phyloP scores from a whole-genome alignment of 2,113 vertebrate species.

The Cryptoleucopteryx plumbea region DNA sequence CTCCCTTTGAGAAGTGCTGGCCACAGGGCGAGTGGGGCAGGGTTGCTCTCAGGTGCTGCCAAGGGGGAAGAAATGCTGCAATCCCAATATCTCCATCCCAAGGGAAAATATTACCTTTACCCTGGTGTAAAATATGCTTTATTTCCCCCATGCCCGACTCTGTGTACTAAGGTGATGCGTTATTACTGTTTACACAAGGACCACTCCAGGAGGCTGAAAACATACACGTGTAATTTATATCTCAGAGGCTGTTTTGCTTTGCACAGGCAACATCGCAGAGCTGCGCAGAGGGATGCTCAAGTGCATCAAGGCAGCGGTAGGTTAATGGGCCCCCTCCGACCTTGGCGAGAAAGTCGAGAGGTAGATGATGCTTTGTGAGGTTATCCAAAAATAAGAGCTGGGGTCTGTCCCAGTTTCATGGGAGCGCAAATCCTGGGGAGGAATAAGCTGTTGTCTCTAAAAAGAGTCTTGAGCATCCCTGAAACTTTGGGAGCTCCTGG shows the following conservation, averaged over 20 bases:
- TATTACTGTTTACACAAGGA: neutral
- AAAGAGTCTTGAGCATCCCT: neutral
- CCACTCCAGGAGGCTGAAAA: neutral
- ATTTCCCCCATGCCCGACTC: rapidly evolving
- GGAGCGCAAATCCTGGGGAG: neutral
- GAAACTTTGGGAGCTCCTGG: neutral
- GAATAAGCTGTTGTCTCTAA: neutral
- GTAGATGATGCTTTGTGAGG: neutral
- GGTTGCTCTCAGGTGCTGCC: neutral
- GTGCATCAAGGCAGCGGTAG: neutral
- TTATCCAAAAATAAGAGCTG: neutral
- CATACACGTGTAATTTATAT: rapidly evolving
- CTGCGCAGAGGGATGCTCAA: neutral
- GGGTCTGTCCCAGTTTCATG: neutral
- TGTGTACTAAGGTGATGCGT: rapidly evolving
- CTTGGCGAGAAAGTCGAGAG: neutral
- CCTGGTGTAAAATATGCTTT: neutral
- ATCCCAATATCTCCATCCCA: neutral
- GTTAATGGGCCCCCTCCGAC: neutral
- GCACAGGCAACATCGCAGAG: neutral
- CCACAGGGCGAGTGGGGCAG: rapidly evolving
- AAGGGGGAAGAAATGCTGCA: neutral
- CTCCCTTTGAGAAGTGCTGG: neutral
- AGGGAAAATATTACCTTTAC: neutral
- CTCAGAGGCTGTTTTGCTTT: neutral